Conservation (phyloP, 2,888 invertebrate genomes). For the Athalia circularis region DNA sequence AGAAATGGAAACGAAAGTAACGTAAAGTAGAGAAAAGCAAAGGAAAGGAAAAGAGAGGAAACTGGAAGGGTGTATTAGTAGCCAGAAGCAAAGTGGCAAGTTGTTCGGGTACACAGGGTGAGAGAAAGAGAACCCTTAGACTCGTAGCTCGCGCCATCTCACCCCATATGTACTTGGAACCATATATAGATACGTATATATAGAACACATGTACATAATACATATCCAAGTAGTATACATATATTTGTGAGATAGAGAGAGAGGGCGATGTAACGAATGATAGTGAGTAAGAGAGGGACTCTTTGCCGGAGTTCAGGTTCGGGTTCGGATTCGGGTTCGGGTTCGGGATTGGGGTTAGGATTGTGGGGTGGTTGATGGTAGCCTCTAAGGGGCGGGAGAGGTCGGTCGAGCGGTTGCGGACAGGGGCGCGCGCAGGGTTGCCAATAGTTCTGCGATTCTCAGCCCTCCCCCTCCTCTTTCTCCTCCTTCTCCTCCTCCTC, state of each 20-base stretch:
- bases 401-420: conserved; percentile 41
- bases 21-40: background rate
- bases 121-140: conserved; percentile 23
- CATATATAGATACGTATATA: no score
- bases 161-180: background rate
- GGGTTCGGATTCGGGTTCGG: conserved; percentile 58
- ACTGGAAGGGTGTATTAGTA: conserved; percentile 17
- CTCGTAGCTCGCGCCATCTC: conserved; percentile 20
- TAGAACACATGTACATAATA: background rate
- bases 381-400: conserved; percentile 25
- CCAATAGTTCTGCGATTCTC: conserved; percentile 40
- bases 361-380: conserved; percentile 45
- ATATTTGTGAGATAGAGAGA: background rate
- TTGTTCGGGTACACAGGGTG: conserved; percentile 23
- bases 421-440: conserved; percentile 45
- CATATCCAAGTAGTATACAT: background rate
- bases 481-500: background rate
- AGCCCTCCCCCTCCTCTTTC: conserved; percentile 2
- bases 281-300: conserved; percentile 54
- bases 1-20: conserved; percentile 47
- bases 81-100: conserved; percentile 38
- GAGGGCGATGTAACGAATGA: conserved; percentile 35
- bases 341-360: conserved; percentile 60
- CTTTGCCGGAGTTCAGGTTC: conserved; percentile 54
- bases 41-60: background rate